Evolutionary conservation across 2,888 invertebrate species (phyloP).

Genomic region (Cephalotes varians): DNA sequence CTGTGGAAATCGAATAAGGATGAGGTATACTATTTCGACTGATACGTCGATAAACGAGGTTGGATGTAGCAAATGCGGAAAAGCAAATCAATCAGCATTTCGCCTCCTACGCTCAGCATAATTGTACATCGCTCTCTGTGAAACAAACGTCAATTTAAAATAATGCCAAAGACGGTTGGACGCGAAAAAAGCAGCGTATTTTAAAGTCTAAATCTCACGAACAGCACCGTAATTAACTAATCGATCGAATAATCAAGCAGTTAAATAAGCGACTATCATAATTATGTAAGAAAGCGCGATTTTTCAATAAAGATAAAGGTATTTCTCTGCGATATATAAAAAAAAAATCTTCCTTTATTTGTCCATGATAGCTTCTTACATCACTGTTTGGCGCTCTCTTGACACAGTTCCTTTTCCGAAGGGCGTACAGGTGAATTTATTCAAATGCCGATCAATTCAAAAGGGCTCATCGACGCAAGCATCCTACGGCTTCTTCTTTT

Average conservation of each 20-base stretch:
- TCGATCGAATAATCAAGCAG: not conserved
- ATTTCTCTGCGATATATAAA: not conserved
- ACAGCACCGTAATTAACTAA: not conserved
- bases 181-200: not conserved
- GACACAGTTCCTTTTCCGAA: slow-evolving; percentile 28
- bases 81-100: slow-evolving; percentile 1
- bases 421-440: slow-evolving; percentile 83
- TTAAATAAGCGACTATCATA: not conserved
- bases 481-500: slow-evolving; percentile 66
- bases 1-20: slow-evolving; percentile 29
- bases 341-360: not conserved
- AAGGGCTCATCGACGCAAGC: slow-evolving; percentile 78
- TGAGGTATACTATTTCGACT: slow-evolving; percentile 1
- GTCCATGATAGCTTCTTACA: not conserved
- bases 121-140: not conserved
- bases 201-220: not conserved
- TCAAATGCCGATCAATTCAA: slow-evolving; percentile 81
- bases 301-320: not conserved
- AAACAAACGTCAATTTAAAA: not conserved
- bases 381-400: not conserved
- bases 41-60: not conserved
- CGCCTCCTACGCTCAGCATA: not conserved
- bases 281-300: not conserved
- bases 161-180: not conserved
- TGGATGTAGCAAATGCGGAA: not conserved